These are phyloP conservation scores for Venustaconcha ellipsiformis DNA, from an alignment of 1,140 invertebrate genomes.

Conservation along the genomic window DNA sequence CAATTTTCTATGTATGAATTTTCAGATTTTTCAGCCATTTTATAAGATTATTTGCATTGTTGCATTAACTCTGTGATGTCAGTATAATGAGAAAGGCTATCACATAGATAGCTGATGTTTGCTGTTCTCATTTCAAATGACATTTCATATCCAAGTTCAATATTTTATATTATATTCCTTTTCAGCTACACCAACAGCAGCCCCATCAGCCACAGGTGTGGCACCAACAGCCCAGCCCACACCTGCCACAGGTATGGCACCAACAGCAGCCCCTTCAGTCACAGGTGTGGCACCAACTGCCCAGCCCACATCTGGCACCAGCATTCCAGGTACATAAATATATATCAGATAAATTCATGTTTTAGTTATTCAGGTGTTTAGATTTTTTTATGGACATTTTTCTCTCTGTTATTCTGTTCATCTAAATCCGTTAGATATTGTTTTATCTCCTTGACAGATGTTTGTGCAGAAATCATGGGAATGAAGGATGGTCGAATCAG, in stretches of 20 bases:
- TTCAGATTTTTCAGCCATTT: conserved; percentile 74
- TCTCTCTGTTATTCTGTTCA: not conserved
- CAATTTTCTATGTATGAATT: conserved; percentile 71
- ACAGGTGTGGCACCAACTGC: conserved; percentile 8
- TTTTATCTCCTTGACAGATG: conserved; percentile 31
- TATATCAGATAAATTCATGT: not conserved
- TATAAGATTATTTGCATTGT: conserved; percentile 73
- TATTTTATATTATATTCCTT: not conserved
- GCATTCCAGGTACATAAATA: conserved; percentile 21
- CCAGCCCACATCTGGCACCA: conserved; percentile 9
- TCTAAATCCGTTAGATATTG: not conserved
- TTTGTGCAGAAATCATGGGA: conserved; percentile 78
- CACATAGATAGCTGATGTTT: too few species aligned
- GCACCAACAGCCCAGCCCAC: conserved; percentile 15
- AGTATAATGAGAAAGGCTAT: too few species aligned
- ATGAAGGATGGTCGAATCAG: conserved; percentile 73
- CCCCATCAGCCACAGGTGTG: too few species aligned
- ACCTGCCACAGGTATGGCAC: not conserved
- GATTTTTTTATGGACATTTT: not conserved
- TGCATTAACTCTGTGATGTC: conserved; percentile 7
- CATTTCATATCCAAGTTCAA: not conserved
- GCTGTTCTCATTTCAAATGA: not conserved
- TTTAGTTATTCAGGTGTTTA: not conserved
- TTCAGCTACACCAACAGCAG: not conserved
- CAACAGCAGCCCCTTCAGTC: too few species aligned